Evolutionary conservation across 2,888 invertebrate genomes (phyloP), one percentile per base, ranked within the genome.

Genomic region (Colostygia pectinataria): DNA sequence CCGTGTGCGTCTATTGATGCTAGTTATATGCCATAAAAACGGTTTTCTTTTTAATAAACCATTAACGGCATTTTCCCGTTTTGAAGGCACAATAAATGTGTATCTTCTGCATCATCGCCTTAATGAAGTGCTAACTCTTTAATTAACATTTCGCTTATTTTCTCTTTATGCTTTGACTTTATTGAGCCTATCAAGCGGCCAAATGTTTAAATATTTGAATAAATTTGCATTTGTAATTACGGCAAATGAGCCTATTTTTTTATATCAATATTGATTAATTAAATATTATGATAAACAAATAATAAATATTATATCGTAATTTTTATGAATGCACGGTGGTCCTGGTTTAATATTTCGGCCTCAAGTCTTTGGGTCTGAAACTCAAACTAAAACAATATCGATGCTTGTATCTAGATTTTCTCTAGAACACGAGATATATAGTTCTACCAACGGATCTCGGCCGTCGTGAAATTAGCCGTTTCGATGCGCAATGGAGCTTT

Each of bases 91-190:
- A 39, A 61, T 61, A 61, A 61, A 61, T 38, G 40, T 47, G 56
- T 56, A 57, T 61, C 58, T 61, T 55, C 55, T 53, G 53, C 53
- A 58, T 55, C 58, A 49, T 41, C 53, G 33, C 38, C 48, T 45
- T 56, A 61, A 61, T 57, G 51, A 58, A 61, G 61, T 61, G 61
- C 53, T 52, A 61, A 61, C 46, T 61, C 41, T 58, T 61, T 58
- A 58, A 61, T 61, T 61, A 61, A 54, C 39, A 52, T 51, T 55
- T 58, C 53, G 54, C 54, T 55, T 51, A 50, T 53, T 51, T 58
- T 46, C 42, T 55, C 42, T 48, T 24, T 29, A 41, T 49, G 48
- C 53, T 50, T 55, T 47, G 41, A 51, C 51, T 58, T 56, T 47
- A 58, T 55, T 53, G 53, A 44, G 53, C 56, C 48, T 53, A 53